Conservation (phyloP, 2,888 invertebrate species). For the Venusia cambrica region DNA sequence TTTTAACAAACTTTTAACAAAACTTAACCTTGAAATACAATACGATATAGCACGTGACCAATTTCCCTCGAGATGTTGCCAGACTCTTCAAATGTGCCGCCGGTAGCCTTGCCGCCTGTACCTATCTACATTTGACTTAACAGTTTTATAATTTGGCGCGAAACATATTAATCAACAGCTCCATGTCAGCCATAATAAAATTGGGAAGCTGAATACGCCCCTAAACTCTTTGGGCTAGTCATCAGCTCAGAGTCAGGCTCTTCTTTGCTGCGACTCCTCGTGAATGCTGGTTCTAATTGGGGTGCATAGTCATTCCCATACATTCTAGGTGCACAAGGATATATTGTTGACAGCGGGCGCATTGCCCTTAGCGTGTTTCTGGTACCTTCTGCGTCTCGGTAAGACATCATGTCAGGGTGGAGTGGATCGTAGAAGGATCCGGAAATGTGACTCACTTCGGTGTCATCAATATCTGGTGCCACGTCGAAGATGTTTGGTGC, state of each 20-base stretch:
- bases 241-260: constrained; percentile 46
- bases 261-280: constrained; percentile 51
- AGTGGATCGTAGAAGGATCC: constrained; percentile 71
- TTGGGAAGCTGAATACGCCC: constrained; percentile 59
- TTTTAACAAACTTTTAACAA: too few relatives aligned
- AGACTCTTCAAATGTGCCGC: too few relatives aligned
- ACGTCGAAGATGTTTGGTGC: constrained; percentile 70
- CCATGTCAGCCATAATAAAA: constrained; percentile 67
- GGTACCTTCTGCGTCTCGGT: constrained; percentile 59
- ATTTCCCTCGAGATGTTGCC: too few relatives aligned
- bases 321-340: constrained; percentile 67
- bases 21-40: too few relatives aligned
- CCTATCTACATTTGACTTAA: too few relatives aligned
- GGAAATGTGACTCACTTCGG: constrained; percentile 69
- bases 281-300: constrained; percentile 49
- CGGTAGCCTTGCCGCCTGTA: too few relatives aligned
- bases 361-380: constrained; percentile 66
- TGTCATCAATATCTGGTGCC: constrained; percentile 68
- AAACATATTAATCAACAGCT: constrained; percentile 33
- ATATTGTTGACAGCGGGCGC: constrained; percentile 70
- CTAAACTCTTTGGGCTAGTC: constrained; percentile 69
- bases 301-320: constrained; percentile 68
- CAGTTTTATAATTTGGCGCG: too few relatives aligned
- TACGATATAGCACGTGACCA: too few relatives aligned
- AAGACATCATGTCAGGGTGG: constrained; percentile 73